Percentiles rank a stretch among this genome's conserved stretches.
phyloP scores from a whole-genome alignment of 1,140 invertebrate genomes.

The Drosophila truncata region DNA sequence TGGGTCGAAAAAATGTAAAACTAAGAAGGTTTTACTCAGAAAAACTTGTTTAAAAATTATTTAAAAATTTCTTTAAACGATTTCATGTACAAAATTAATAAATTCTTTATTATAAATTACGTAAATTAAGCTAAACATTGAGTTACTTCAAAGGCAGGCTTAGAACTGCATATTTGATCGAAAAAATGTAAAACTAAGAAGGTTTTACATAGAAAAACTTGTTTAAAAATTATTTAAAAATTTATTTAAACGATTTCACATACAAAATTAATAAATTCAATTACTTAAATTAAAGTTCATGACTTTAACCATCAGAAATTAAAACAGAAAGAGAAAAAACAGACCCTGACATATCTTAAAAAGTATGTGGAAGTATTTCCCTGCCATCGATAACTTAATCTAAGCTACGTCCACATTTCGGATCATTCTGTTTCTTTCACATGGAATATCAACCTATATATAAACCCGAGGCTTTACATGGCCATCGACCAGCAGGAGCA shows the following conservation, averaged over 20 bases:
- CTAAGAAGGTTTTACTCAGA: not conserved
- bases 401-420: slow-evolving; percentile 4
- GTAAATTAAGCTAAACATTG: too few species aligned
- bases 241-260: not conserved
- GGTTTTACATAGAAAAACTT: not conserved
- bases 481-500: not conserved
- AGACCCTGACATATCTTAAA: too few species aligned
- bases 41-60: not conserved
- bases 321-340: not conserved
- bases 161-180: not conserved
- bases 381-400: slow-evolving; percentile 30
- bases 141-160: not conserved
- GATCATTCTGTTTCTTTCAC: not conserved
- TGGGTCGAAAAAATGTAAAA: not conserved
- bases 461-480: not conserved
- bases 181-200: not conserved
- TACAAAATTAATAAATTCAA: not conserved
- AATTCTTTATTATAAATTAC: too few species aligned
- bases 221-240: not conserved
- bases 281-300: too few species aligned
- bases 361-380: too few species aligned
- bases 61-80: not conserved
- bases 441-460: slow-evolving; percentile 10
- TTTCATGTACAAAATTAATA: not conserved
- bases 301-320: not conserved